Base-by-base conservation (phyloP, 2,113 vertebrate genomes). In the Rousettus leschenaultii region DNA sequence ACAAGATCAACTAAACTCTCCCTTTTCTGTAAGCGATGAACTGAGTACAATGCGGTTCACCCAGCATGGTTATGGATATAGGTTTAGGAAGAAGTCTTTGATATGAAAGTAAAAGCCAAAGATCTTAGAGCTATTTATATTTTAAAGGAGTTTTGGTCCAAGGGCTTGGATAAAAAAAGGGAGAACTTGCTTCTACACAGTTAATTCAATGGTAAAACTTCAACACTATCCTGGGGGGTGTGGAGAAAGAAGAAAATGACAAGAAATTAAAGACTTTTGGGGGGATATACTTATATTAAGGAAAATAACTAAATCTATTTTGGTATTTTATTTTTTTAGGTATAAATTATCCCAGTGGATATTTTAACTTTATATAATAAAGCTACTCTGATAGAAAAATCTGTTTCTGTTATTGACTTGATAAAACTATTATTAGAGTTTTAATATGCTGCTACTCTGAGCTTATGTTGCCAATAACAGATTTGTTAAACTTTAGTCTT, bases 121-220 rank as follows among this genome's bases (percentile, higher is more conserved):
- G 51, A 86, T 88, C 87, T 71, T 82, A 40, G 38, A 73, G 82
- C 77, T 89, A 40, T 95, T 82, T 94, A 78, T 96, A 95, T 95
- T 85, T 95, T 92, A 92, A 95, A 96, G 14, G 53, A 57, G 6
- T 74, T 97, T 96, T 92, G 38, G 88, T 38, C 51, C 43, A 61
- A 59, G 45, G 63, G 94, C 75, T 79, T 7, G 35, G 68, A 92
- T 40, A 59, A 59, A 59, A 59, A 59, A 59, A 63, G 33, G 33
- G 51, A 79, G 33, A 94, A 85, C 10, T 78, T 63, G 26, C 57
- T 80, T 92, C 63, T 91, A 38, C 51, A 57, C 24, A 87, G 75
- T 80, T 89, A 53, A 79, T 97, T 97, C 92, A 85, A 92, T 95
- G 88, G 73, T 82, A 91, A 96, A 95, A 95, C 77, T 77, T 91